A percentile compares a stretch with the other conserved stretches of the same genome.
These are phyloP conservation scores for Coelopa frigida DNA, from an alignment of 1,140 invertebrate species.

Conservation along the genomic window DNA sequence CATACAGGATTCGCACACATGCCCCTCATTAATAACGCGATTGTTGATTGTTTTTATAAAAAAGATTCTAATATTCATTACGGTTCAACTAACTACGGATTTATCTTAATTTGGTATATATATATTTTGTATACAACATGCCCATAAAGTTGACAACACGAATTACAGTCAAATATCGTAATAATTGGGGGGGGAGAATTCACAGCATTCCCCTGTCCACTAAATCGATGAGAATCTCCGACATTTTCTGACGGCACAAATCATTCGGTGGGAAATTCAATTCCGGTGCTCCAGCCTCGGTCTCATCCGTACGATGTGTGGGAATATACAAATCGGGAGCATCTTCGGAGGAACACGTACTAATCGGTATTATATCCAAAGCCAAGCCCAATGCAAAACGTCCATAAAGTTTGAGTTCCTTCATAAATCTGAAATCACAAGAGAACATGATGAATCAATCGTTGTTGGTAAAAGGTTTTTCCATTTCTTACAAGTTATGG, in stretches of 20 bases:
- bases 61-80: too few relatives aligned
- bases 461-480: slow-evolving; percentile 1
- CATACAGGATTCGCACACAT: too few relatives aligned
- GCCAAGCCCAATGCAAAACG: slow-evolving; percentile 60
- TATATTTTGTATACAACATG: too few relatives aligned
- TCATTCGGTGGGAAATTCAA: slow-evolving; percentile 47
- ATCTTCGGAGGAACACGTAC: slow-evolving; percentile 60
- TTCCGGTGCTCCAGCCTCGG: slow-evolving; percentile 30
- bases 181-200: too few relatives aligned
- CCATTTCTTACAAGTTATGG: slow-evolving; percentile 49
- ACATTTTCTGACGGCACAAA: slow-evolving; percentile 52
- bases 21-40: too few relatives aligned
- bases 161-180: too few relatives aligned
- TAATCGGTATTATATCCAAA: slow-evolving; percentile 63
- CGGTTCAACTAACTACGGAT: too few relatives aligned
- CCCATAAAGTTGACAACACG: too few relatives aligned
- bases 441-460: neutral
- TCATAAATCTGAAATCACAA: slow-evolving; percentile 47
- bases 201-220: slow-evolving; percentile 49
- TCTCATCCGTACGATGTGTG: slow-evolving; percentile 15
- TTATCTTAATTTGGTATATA: too few relatives aligned
- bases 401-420: slow-evolving; percentile 57
- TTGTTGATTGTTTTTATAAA: too few relatives aligned
- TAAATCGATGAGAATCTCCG: slow-evolving; percentile 53
- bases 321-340: slow-evolving; percentile 59